A percentile compares a stretch with the other conserved stretches of the same genome.
Evolutionary conservation across 2,888 invertebrate genomes (phyloP).

Genomic region (Trachelus iudaicus): DNA sequence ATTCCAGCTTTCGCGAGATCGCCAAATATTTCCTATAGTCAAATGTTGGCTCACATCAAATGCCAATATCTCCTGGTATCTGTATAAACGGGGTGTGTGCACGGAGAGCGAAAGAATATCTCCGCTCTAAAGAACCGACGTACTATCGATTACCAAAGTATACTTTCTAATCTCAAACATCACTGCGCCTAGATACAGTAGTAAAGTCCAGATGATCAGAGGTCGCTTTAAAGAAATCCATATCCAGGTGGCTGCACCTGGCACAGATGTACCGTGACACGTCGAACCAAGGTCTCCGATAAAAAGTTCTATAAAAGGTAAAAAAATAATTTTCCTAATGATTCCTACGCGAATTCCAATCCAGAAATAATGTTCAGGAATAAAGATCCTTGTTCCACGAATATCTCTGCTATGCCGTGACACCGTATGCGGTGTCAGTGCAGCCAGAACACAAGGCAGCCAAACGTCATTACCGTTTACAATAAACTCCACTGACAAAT

Average conservation of each 20-base stretch:
- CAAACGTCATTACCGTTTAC: conserved; percentile 19
- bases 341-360: too few relatives aligned
- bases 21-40: conserved; percentile 31
- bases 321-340: neutral
- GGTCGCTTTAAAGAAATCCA: too few relatives aligned
- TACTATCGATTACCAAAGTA: neutral
- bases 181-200: too few relatives aligned
- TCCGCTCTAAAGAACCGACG: neutral
- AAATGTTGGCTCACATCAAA: conserved; percentile 34
- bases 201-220: too few relatives aligned
- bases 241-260: neutral
- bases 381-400: neutral
- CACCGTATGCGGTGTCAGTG: neutral
- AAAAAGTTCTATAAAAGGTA: neutral
- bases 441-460: conserved; percentile 6
- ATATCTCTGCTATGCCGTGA: too few relatives aligned
- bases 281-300: neutral
- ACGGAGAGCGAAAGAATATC: neutral
- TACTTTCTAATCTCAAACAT: neutral
- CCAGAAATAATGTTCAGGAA: too few relatives aligned
- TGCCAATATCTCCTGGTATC: conserved; percentile 49
- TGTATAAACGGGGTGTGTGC: conserved; percentile 39
- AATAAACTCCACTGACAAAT: conserved; percentile 22
- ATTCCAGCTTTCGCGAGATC: conserved; percentile 26
- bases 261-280: neutral